Base-by-base conservation (phyloP, 1,140 invertebrate genomes). In the Camponotus vicinus region DNA sequence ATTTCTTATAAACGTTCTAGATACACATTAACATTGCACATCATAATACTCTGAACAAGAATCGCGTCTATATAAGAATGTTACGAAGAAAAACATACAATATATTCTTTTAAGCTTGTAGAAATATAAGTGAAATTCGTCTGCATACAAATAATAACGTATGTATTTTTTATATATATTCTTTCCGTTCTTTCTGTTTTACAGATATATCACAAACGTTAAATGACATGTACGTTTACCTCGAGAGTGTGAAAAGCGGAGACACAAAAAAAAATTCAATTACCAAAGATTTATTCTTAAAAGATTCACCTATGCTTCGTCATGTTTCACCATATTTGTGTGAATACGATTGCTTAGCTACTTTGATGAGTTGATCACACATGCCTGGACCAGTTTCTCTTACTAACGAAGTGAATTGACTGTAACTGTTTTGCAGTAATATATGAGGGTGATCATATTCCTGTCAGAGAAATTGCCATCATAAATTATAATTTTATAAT, bases 381-480 rank as follows among this genome's bases (percentile, higher is more conserved):
- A 96, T 95, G 21, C 93, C 91, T 18, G 93, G 93, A 18, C 96
- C 97, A 45, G 96, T 97, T 94, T 97, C 96, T 69, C 96, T 95
- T 5, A 97, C 97, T 95, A 98, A 96, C 64, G 95, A 96, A 61
- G 96, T 96, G 87, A 98, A 97, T 61, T 96, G 93, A 70, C 95
- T 84, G 76, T 92, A 85, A 92, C 94, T 85, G 45, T 94, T 92
- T 88, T 96, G 91, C n/a, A 97, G 80, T 15, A 97, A 93, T 32
- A 95, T 88, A 45, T 96, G 93, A 0, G 97, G 97, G 86, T 96
- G 95, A 88, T 97, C 96, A 90, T 95, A 97, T 93, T 97, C 97
- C 92, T 96, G 91, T 63, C 27, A 95, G 63, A 52, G 6, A 85
- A 78, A 57, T 57, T 61, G 52, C 59, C 61, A 63, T 27, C 1